Evolutionary conservation across 2,797 vertebrate species (phyloP).

Genomic region (Alfaro cultratus): DNA sequence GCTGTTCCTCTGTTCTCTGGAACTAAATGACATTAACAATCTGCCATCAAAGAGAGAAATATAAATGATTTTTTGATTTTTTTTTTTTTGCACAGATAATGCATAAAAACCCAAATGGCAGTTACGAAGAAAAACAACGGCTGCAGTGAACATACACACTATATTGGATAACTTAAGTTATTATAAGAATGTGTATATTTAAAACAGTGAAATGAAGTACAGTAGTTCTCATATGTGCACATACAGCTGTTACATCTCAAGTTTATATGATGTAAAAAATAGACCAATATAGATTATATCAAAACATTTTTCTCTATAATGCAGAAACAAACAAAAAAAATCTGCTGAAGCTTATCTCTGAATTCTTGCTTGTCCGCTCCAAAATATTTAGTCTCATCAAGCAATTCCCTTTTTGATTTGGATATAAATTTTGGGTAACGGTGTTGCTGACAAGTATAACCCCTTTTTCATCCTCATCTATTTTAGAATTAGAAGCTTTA

Average conservation of each 20-base stretch:
- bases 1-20: slow-evolving; percentile 1
- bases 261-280: background rate
- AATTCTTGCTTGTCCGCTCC: background rate
- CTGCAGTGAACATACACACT: background rate
- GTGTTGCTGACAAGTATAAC: background rate
- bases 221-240: background rate
- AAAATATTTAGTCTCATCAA: background rate
- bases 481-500: background rate
- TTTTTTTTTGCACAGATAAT: background rate
- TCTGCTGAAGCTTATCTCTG: background rate
- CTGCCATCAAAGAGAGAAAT: background rate
- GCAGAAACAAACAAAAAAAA: background rate
- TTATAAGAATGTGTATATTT: background rate
- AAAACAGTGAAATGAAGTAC: background rate
- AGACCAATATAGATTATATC: background rate
- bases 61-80: background rate
- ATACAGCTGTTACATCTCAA: background rate
- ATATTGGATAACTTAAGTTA: background rate
- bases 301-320: background rate
- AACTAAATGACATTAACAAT: slow-evolving; percentile 9
- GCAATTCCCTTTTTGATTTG: background rate
- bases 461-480: background rate
- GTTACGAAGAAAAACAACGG: background rate
- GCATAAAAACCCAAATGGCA: background rate
- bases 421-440: background rate